These are phyloP conservation scores for Podarcis lilfordi DNA, from an alignment of 2,797 vertebrate genomes.

Conservation along the genomic window DNA sequence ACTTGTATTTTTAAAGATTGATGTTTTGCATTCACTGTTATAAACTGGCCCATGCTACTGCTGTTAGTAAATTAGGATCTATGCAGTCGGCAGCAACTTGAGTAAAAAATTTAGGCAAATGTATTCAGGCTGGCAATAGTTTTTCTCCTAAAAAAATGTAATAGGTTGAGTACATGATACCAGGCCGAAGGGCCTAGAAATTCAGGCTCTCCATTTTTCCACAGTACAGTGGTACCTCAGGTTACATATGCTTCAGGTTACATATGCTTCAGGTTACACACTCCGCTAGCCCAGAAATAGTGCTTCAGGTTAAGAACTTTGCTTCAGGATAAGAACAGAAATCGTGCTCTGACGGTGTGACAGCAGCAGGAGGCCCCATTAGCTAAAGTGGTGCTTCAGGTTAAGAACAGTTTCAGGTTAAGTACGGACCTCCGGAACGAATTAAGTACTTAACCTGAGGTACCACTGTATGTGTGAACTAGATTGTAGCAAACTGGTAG, in stretches of 20 bases:
- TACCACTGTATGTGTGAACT: fast-evolving
- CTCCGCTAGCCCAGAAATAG: too few species aligned
- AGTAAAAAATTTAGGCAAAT: neutral
- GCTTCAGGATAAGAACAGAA: too few species aligned
- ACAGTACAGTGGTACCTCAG: neutral
- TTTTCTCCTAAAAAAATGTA: neutral
- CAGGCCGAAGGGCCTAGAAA: neutral
- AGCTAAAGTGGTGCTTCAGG: too few species aligned
- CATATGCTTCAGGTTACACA: too few species aligned
- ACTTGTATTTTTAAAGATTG: neutral
- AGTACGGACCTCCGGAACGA: too few species aligned
- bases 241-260: too few species aligned
- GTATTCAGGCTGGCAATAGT: neutral
- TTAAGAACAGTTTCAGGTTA: too few species aligned
- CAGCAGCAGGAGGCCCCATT: too few species aligned
- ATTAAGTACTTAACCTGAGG: too few species aligned
- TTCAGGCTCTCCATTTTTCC: neutral
- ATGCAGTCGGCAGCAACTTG: neutral
- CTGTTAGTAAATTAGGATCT: neutral
- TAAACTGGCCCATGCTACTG: neutral
- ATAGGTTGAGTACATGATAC: neutral
- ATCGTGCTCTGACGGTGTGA: too few species aligned
- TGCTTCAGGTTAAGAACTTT: too few species aligned
- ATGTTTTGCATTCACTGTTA: neutral
- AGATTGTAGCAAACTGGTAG: neutral